phyloP scores from a whole-genome alignment of 2,113 vertebrate species.

The Vireo altiloquus region DNA sequence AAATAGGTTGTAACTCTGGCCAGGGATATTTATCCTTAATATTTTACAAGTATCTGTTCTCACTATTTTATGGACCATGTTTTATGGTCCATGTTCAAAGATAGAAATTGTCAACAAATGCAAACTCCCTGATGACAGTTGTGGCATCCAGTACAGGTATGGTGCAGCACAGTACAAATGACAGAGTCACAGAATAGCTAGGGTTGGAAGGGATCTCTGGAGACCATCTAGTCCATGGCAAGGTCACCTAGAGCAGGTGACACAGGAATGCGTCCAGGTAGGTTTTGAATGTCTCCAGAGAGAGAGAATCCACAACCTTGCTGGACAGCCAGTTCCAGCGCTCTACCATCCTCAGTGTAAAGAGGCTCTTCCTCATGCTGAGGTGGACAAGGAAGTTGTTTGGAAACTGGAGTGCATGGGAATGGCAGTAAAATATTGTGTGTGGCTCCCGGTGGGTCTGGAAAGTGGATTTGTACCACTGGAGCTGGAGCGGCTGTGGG shows the following conservation, averaged over 20 bases:
- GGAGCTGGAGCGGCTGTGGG: fast-evolving
- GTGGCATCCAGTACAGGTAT: fast-evolving
- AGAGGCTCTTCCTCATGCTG: background rate
- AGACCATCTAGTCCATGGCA: background rate
- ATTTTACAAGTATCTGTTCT: background rate
- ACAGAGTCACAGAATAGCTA: background rate
- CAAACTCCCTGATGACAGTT: background rate
- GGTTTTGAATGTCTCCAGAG: background rate
- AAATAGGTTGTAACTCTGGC: background rate
- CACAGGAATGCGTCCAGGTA: fast-evolving
- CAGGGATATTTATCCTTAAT: background rate
- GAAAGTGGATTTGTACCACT: too few species aligned
- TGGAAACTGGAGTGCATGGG: fast-evolving
- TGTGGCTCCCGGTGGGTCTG: too few species aligned
- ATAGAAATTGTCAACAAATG: background rate
- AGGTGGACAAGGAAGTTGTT: background rate
- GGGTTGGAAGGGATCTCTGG: background rate
- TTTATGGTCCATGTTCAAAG: too few species aligned
- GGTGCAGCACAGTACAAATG: background rate
- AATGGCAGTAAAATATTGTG: fast-evolving
- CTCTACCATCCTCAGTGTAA: background rate
- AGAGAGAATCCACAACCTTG: background rate
- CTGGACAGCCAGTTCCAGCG: background rate
- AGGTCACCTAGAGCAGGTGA: background rate
- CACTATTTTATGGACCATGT: background rate